Evolutionary conservation across 2,888 invertebrate genomes (phyloP).

Genomic region (Phengaris arion): DNA sequence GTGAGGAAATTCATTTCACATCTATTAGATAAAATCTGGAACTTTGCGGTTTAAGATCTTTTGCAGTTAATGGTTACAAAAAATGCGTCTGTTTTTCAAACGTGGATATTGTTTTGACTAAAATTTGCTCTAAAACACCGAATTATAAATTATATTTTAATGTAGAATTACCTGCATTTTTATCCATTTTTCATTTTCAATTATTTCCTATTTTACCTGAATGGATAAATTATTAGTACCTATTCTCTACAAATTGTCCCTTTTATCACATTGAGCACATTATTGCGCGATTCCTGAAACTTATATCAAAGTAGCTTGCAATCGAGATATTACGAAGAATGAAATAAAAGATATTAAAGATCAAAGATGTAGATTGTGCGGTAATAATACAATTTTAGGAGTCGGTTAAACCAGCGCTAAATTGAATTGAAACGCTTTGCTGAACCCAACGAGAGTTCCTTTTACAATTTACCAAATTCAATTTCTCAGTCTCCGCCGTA

Average conservation of each 20-base stretch:
- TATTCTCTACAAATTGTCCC: background rate
- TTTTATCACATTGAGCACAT: too few relatives aligned
- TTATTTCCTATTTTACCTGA: too few relatives aligned
- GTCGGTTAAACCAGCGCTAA: conserved; percentile 56
- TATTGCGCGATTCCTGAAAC: background rate
- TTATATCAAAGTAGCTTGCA: conserved; percentile 11
- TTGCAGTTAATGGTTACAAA: background rate
- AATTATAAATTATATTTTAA: too few relatives aligned
- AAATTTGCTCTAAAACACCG: too few relatives aligned
- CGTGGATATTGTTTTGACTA: background rate
- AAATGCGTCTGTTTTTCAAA: background rate
- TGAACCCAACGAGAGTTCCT: conserved; percentile 52
- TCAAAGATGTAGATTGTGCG: conserved; percentile 26
- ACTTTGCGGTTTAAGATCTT: conserved; percentile 12
- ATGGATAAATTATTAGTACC: background rate
- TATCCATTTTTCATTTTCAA: too few relatives aligned
- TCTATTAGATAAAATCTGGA: conserved; percentile 14
- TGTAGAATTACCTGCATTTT: too few relatives aligned
- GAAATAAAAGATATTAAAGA: conserved; percentile 15
- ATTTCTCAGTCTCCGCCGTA: conserved; percentile 46
- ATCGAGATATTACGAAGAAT: background rate
- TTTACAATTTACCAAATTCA: conserved; percentile 58
- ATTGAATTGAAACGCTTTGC: conserved; percentile 64
- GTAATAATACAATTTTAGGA: conserved; percentile 60
- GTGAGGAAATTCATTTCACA: conserved; percentile 8